phyloP scores from a whole-genome alignment of 2,113 vertebrate genomes.

The Entelurus aequoreus region DNA sequence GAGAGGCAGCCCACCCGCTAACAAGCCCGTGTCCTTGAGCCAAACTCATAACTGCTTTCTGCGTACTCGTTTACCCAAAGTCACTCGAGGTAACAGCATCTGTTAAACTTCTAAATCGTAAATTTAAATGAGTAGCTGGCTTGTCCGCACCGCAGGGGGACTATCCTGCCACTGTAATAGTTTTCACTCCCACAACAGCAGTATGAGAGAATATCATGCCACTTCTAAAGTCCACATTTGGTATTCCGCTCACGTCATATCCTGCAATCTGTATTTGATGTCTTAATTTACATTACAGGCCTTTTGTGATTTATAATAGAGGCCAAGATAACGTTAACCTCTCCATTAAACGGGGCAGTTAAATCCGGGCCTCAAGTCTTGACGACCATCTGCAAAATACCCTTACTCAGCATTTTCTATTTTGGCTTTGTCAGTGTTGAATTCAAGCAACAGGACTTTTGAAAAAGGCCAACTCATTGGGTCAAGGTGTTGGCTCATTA shows the following conservation, averaged over 20 bases:
- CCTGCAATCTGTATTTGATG: conserved; percentile 53
- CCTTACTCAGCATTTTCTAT: conserved; percentile 22
- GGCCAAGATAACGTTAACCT: conserved; percentile 32
- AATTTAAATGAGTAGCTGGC: conserved; percentile 27
- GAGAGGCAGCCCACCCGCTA: background rate
- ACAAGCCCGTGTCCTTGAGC: conserved; percentile 28
- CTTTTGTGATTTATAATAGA: conserved; percentile 39
- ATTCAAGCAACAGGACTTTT: background rate
- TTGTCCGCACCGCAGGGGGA: conserved; percentile 10
- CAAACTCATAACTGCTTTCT: conserved; percentile 14
- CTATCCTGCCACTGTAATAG: conserved; percentile 22
- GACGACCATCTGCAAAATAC: conserved; percentile 15
- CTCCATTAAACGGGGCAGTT: conserved; percentile 35
- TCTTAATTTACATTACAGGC: conserved; percentile 52
- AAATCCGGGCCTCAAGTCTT: conserved; percentile 16
- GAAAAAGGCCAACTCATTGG: no score
- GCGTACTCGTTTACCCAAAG: conserved; percentile 12
- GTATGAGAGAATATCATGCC: conserved; percentile 22
- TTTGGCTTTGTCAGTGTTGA: conserved; percentile 31
- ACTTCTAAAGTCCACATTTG: conserved; percentile 29
- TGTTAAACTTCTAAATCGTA: conserved; percentile 17
- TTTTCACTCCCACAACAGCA: conserved; percentile 17
- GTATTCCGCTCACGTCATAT: conserved; percentile 43
- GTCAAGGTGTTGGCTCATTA: background rate
- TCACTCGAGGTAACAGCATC: conserved; percentile 7